phyloP scores from a whole-genome alignment of 2,797 vertebrate genomes.

The Tauraco hartlaubi region DNA sequence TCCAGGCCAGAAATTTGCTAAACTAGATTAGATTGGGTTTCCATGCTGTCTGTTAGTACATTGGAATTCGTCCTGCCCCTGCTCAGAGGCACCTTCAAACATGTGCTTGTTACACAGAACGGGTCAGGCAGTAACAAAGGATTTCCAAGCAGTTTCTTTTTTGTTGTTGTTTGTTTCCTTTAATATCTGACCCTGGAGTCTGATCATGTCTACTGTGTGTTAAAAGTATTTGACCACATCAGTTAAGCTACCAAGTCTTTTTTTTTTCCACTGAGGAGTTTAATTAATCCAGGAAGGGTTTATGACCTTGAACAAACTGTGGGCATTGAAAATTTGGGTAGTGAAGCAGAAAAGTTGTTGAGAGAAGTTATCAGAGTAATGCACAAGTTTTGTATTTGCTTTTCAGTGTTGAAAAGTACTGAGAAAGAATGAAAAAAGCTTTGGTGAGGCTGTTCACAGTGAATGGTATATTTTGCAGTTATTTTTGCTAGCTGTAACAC shows the following conservation, averaged over 20 bases:
- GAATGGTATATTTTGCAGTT: neutral
- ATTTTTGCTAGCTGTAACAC: neutral
- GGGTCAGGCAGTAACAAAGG: conserved; percentile 42
- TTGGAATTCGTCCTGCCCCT: conserved; percentile 62
- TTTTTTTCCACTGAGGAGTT: neutral
- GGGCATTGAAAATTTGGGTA: conserved; percentile 64
- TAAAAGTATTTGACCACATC: conserved; percentile 47
- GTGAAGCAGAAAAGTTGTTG: conserved; percentile 69
- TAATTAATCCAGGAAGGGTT: conserved; percentile 76
- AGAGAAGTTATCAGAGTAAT: conserved; percentile 55
- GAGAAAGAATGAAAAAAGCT: neutral
- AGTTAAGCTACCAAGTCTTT: neutral
- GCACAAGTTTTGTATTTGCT: conserved; percentile 38
- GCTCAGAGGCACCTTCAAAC: conserved; percentile 64
- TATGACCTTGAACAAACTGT: conserved; percentile 69
- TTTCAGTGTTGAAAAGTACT: neutral
- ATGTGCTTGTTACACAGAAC: conserved; percentile 47
- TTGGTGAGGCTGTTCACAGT: neutral
- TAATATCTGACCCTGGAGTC: conserved; percentile 11
- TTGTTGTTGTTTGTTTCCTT: conserved; percentile 60
- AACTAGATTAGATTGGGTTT: conserved; percentile 74
- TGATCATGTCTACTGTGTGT: conserved; percentile 25
- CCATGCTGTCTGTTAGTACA: conserved; percentile 61
- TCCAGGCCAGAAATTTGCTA: conserved; percentile 75
- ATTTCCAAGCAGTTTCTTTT: conserved; percentile 32